phyloP scores from a whole-genome alignment of 1,140 invertebrate species.

The Euura lappo region DNA sequence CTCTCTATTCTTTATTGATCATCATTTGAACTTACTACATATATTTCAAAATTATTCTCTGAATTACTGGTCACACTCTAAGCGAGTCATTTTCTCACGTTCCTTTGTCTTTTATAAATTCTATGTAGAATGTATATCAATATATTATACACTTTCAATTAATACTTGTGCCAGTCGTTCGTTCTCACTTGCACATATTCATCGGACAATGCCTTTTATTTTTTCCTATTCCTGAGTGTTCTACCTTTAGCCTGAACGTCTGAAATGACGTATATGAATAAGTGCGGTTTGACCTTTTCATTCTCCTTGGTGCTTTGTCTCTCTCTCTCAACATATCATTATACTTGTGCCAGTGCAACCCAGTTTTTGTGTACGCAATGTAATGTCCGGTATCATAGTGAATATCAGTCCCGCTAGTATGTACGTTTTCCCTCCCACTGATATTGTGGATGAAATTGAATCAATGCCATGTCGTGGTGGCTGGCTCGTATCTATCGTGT shows the following conservation, averaged over 20 bases:
- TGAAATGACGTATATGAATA: neutral
- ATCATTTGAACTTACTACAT: too few relatives aligned
- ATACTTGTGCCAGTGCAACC: conserved; percentile 20
- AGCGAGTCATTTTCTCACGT: too few relatives aligned
- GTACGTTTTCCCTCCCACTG: conserved; percentile 9
- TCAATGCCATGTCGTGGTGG: neutral
- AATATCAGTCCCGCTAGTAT: conserved; percentile 10
- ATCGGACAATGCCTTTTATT: too few relatives aligned
- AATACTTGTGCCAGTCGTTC: too few relatives aligned
- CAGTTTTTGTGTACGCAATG: conserved; percentile 14
- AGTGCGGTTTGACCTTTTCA: neutral
- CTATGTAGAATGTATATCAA: too few relatives aligned
- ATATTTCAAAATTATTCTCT: too few relatives aligned
- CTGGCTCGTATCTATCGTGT: neutral
- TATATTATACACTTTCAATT: too few relatives aligned
- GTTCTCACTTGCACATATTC: too few relatives aligned
- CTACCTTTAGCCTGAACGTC: neutral
- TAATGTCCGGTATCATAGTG: conserved; percentile 12
- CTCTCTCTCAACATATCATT: conserved; percentile 10
- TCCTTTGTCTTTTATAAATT: too few relatives aligned
- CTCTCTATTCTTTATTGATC: too few relatives aligned
- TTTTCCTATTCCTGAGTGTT: too few relatives aligned
- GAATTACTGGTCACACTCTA: too few relatives aligned
- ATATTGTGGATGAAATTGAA: neutral
- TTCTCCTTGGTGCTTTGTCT: neutral